Conservation (phyloP, 2,797 vertebrate genomes). For the Hephaestus fuliginosus region DNA sequence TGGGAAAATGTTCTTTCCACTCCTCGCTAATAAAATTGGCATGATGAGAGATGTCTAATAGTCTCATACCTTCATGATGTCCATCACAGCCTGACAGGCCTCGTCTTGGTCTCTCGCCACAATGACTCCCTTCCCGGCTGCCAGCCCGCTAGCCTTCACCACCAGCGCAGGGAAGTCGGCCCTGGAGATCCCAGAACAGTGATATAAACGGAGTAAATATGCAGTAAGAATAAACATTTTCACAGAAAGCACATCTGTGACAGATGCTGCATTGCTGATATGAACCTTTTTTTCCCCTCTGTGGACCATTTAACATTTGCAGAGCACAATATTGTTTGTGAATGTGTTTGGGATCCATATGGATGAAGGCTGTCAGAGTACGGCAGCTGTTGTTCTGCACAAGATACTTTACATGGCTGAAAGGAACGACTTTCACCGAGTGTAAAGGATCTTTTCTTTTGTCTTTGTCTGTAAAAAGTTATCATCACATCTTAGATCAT, state of each 20-base stretch:
- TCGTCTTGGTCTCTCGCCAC: conserved; percentile 90
- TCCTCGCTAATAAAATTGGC: background rate
- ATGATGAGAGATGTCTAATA: background rate
- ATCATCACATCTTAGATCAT: conserved; percentile 42
- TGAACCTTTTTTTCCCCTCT: background rate
- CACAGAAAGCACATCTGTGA: conserved; percentile 37
- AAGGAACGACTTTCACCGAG: conserved; percentile 11
- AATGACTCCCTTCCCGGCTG: conserved; percentile 97
- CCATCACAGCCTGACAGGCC: conserved; percentile 93
- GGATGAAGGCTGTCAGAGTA: conserved; percentile 34
- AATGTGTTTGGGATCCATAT: conserved; percentile 34
- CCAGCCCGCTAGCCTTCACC: conserved; percentile 97
- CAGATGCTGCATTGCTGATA: conserved; percentile 27
- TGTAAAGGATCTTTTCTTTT: background rate
- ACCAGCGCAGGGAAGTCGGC: conserved; percentile 94
- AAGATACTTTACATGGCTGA: conserved; percentile 9
- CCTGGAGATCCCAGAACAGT: conserved; percentile 73
- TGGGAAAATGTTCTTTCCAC: background rate
- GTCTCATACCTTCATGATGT: conserved; percentile 92
- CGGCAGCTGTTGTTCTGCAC: conserved; percentile 52
- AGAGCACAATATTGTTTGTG: background rate
- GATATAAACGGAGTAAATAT: background rate
- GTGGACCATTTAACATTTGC: conserved; percentile 47
- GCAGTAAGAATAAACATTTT: background rate
- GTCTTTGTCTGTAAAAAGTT: background rate